Conservation (phyloP, 1,140 invertebrate species). For the Gonatopus flavifemur region DNA sequence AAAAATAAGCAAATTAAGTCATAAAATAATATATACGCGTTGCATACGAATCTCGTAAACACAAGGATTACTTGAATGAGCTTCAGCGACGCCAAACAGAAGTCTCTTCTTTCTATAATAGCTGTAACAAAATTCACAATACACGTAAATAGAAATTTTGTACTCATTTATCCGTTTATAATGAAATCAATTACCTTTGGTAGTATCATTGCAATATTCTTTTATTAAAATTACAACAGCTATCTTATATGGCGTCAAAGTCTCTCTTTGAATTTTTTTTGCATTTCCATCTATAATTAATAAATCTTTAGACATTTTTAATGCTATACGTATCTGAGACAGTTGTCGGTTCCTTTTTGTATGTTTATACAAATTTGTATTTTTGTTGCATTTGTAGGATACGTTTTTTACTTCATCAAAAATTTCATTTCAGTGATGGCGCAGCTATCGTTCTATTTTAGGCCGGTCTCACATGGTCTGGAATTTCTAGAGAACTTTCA, state of each 20-base stretch:
- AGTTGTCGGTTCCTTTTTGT: no score
- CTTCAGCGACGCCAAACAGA: constrained; percentile 65
- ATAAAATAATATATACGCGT: no score
- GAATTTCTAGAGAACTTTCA: no score
- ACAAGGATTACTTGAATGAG: constrained; percentile 61
- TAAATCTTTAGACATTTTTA: constrained; percentile 49
- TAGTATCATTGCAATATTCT: constrained; percentile 57
- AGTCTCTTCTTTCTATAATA: constrained; percentile 57
- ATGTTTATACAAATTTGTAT: no score
- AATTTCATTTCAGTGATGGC: no score
- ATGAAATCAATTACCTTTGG: constrained; percentile 46
- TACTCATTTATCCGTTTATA: constrained; percentile 2
- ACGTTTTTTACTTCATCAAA: no score
- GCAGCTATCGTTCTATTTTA: no score
- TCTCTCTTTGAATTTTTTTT: constrained; percentile 50
- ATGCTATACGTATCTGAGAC: no score
- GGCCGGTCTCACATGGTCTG: no score
- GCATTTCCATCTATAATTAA: constrained; percentile 45
- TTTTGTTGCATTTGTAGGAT: no score
- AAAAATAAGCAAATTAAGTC: constrained; percentile 23
- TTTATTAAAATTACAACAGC: constrained; percentile 60
- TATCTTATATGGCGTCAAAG: constrained; percentile 62
- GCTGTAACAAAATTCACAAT: constrained; percentile 30
- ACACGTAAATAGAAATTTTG: constrained; percentile 11
- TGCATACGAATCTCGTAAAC: no score